Base-by-base conservation (phyloP, 2,888 invertebrate genomes). In the Sphecodes monilicornis region DNA sequence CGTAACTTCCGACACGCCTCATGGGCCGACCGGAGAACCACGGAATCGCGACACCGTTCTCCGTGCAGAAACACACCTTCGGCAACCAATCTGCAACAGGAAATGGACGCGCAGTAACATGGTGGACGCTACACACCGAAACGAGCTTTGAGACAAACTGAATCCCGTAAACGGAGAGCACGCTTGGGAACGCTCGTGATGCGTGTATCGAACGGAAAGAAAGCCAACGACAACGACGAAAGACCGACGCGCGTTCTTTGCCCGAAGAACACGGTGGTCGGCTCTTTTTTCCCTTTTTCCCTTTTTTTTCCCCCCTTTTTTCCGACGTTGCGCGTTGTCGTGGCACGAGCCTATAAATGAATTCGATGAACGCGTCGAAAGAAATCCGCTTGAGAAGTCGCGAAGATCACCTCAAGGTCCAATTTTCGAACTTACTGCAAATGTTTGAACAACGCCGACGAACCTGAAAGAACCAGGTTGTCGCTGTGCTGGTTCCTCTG, bases 41-140 rank as follows among this genome's bases (percentile, higher is more conserved):
- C 6, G 87, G 60, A 11, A 46, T 22, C 70, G 46, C 41, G 6
- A 46, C 41, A 1, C 87, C 83, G 10, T 70, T 76, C 6, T 93
- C 91, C 50, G 92, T 41, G 76, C 93, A 93, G 8, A 91, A 90
- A 43, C 93, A 93, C 92, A 93, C 92, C 80, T 90, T 92, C 10
- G 92, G 91, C 22, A 93, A 86, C 92, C 93, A 93, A 85, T 92
- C 93, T 93, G 91, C 11, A 88, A 91, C 66, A 68, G 36, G 13
- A n/a, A 39, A n/a, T n/a, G 60, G 29, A 60, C 60, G 60, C 60
- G 60, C 29, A 60, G 60, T 60, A 60, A 60, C 60, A 16, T 29
- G 29, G 54, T 54, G 6, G 2, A 1, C 3, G n/a, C n/a, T 8
- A 0, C 10, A 10, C 10, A 54, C 3, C 54, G n/a, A 1, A 54